Evolutionary conservation across 2,888 invertebrate species (phyloP).

Genomic region (Pachymerium ferrugineum): DNA sequence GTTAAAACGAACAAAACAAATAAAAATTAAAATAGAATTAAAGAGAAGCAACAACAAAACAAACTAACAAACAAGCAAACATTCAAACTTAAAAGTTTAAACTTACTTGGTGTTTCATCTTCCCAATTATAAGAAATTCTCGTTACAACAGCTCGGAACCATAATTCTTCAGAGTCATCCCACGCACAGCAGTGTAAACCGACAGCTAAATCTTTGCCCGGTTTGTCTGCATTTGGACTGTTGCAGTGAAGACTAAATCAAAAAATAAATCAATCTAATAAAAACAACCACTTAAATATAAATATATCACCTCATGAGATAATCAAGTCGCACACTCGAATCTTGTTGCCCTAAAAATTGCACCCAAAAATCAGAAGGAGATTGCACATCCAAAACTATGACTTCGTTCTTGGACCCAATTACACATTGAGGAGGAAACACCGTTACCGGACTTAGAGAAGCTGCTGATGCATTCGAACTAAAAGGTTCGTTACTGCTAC

Average conservation of each 20-base stretch:
- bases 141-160: constrained; percentile 8
- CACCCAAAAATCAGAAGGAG: not conserved
- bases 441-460: not conserved
- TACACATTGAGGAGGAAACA: not conserved
- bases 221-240: not conserved
- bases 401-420: not conserved
- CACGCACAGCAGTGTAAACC: constrained; percentile 9
- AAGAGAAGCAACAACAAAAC: too few species aligned
- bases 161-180: not conserved
- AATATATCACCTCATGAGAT: not conserved
- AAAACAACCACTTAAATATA: not conserved
- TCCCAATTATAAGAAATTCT: not conserved
- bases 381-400: not conserved
- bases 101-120: not conserved
- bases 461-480: not conserved
- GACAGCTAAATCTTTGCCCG: not conserved
- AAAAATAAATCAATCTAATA: not conserved
- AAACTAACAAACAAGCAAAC: too few species aligned
- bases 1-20: too few species aligned
- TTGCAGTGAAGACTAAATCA: not conserved
- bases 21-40: too few species aligned
- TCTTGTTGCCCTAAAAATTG: not conserved
- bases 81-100: not conserved
- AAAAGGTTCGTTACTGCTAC: not conserved
- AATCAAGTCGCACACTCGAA: not conserved